These are phyloP conservation scores for Caenorhabditis parvicauda DNA, from an alignment of 2,888 invertebrate species.

Conservation along the genomic window DNA sequence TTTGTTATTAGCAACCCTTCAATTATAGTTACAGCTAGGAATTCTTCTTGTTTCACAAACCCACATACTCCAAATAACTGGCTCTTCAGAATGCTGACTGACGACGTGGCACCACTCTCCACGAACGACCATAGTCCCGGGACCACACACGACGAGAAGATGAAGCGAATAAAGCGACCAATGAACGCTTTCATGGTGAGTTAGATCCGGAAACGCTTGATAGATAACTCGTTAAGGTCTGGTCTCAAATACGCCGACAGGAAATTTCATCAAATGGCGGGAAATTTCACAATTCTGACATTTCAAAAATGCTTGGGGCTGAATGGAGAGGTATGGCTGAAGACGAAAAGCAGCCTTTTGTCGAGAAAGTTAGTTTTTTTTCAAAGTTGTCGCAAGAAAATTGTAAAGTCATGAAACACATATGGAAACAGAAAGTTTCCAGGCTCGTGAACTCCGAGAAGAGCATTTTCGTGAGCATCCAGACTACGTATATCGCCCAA, in stretches of 20 bases:
- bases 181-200: constrained; percentile 45
- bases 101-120: too few species aligned
- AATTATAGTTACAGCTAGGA: too few species aligned
- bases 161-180: constrained; percentile 36
- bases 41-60: too few species aligned
- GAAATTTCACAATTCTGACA: constrained; percentile 34
- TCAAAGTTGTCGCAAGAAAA: neutral
- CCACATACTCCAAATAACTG: too few species aligned
- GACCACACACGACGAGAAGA: too few species aligned
- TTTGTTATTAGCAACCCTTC: too few species aligned
- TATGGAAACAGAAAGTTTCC: constrained; percentile 4
- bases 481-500: constrained; percentile 38
- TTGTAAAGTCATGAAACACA: neutral
- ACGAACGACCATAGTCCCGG: too few species aligned
- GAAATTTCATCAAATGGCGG: constrained; percentile 28
- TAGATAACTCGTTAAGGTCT: constrained; percentile 21
- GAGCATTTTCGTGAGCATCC: constrained; percentile 35
- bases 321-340: constrained; percentile 36
- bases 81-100: too few species aligned
- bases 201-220: neutral
- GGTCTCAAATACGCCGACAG: constrained; percentile 38
- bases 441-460: constrained; percentile 38
- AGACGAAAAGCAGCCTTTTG: constrained; percentile 27
- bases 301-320: constrained; percentile 34
- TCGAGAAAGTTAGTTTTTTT: constrained; percentile 24